Evolutionary conservation across 2,797 vertebrate species (phyloP).

Genomic region (Sebastes umbrosus): DNA sequence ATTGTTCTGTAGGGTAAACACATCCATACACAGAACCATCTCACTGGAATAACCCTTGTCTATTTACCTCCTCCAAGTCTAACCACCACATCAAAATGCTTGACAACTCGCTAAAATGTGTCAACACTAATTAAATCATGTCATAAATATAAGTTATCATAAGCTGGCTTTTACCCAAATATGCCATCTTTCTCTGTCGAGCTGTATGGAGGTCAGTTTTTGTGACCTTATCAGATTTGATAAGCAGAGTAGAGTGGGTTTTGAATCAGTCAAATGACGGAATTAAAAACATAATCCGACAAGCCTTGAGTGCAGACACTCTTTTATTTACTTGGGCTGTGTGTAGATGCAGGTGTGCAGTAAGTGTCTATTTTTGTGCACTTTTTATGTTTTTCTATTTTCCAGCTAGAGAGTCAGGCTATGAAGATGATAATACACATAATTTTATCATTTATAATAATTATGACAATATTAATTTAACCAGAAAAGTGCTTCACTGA

Average conservation of each 20-base stretch:
- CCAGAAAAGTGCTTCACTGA: not conserved
- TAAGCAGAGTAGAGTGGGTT: not conserved
- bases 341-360: not conserved
- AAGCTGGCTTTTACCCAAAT: constrained; percentile 5
- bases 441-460: not conserved
- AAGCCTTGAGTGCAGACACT: not conserved
- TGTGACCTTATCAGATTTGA: constrained; percentile 10
- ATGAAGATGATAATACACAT: not conserved
- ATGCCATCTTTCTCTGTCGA: constrained; percentile 5
- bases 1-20: constrained; percentile 41
- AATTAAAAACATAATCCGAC: constrained; percentile 16
- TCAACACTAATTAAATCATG: constrained; percentile 36
- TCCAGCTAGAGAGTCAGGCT: not conserved
- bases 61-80: constrained; percentile 24
- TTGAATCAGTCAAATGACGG: not conserved
- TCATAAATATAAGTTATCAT: constrained; percentile 15
- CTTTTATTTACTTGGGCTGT: not conserved
- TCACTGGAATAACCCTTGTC: constrained; percentile 29
- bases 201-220: constrained; percentile 9
- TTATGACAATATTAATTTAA: not conserved
- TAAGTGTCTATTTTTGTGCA: not conserved
- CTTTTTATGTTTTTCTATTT: not conserved
- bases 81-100: constrained; percentile 26
- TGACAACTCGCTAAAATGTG: constrained; percentile 38
- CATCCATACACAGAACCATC: constrained; percentile 22